Conservation (phyloP, 2,113 vertebrate genomes). For the Callospermophilus lateralis region DNA sequence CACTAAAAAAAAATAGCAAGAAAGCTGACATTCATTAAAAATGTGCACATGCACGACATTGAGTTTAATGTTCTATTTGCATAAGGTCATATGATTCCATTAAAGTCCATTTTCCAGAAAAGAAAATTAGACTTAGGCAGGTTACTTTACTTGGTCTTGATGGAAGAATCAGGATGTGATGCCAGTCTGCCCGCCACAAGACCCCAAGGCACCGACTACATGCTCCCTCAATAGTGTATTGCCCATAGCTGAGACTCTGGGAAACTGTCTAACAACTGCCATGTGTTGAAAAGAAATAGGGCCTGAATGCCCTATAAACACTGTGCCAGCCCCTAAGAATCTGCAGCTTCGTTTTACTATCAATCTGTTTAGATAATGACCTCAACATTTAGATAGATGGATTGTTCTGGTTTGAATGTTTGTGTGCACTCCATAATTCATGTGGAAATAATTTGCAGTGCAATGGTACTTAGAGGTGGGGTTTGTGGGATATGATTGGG, state of each 20-base stretch:
- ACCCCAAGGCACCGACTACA: not conserved
- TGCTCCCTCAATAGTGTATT: not conserved
- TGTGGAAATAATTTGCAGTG: not conserved
- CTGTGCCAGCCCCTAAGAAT: not conserved
- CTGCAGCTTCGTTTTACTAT: not conserved
- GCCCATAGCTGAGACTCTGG: not conserved
- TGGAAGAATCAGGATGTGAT: not conserved
- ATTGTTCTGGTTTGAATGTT: not conserved
- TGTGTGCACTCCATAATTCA: not conserved
- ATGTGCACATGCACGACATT: accelerated
- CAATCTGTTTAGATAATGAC: not conserved
- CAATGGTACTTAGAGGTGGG: not conserved
- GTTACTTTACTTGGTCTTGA: not conserved
- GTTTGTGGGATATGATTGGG: not conserved
- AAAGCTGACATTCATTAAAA: not conserved
- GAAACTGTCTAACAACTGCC: not conserved
- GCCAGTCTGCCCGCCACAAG: accelerated
- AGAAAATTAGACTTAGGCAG: not conserved
- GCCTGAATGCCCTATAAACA: not conserved
- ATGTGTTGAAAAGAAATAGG: not conserved
- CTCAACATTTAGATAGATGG: not conserved
- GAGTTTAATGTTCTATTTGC: not conserved
- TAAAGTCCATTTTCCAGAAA: not conserved
- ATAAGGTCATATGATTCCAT: not conserved
- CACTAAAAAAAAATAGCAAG: not conserved